Evolutionary conservation across 1,140 invertebrate genomes (phyloP).

Genomic region (Drosophila virilis): DNA sequence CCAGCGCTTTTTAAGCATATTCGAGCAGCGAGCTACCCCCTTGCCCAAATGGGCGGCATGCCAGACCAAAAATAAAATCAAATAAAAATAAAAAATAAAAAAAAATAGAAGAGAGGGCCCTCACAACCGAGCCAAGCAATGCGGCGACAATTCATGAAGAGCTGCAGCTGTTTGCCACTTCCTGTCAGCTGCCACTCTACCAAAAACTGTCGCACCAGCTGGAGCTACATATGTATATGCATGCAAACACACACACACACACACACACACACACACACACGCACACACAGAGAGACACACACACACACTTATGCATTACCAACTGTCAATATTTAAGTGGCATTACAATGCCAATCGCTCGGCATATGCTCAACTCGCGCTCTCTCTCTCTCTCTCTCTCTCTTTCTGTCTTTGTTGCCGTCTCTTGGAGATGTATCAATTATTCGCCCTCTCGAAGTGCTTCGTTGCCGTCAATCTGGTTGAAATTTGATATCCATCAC

Average conservation of each 20-base stretch:
- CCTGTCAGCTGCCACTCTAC: conserved; percentile 36
- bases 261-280: background rate
- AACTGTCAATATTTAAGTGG: conserved; percentile 67
- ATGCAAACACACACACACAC: background rate
- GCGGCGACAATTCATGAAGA: conserved; percentile 22
- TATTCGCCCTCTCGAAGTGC: background rate
- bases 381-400: background rate
- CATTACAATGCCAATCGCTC: conserved; percentile 41
- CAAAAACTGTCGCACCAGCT: background rate
- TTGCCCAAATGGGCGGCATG: background rate
- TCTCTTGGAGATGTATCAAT: conserved; percentile 33
- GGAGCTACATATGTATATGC: background rate
- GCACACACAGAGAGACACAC: conserved; percentile 2
- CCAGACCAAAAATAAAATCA: conserved; percentile 38
- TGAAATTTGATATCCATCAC: conserved; percentile 12
- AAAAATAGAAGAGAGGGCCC: no score
- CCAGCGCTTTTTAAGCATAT: conserved; percentile 28
- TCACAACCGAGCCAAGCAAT: background rate
- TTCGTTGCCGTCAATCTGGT: conserved; percentile 4
- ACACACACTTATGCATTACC: conserved; percentile 4
- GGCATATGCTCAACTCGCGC: conserved; percentile 1
- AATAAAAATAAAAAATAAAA: conserved; percentile 37
- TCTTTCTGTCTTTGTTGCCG: background rate
- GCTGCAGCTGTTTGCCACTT: conserved; percentile 66
- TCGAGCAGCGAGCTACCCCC: background rate